Base-by-base conservation (phyloP, 1,140 invertebrate genomes). In the Drosophila parvula region DNA sequence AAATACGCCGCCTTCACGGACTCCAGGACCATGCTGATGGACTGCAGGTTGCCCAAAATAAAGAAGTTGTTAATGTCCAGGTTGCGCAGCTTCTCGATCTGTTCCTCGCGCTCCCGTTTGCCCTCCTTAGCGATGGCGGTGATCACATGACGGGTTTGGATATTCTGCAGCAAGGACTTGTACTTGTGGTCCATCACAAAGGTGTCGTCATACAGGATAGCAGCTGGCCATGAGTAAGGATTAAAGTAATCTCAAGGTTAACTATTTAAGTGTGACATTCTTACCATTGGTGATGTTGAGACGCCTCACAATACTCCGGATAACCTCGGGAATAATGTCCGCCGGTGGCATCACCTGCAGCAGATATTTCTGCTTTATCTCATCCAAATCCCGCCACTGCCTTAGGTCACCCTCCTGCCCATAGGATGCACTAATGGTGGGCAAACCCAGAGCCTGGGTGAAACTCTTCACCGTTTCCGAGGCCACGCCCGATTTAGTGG, bases 121-220 rank as follows among this genome's bases (percentile, higher is more conserved):
- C 93, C 43, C 92, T 93, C 85, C 91, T 92, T 90, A 90, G 93
- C 92, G 92, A 95, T 94, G 16, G 94, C 93, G 1, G 95, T 94
- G 27, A 97, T 97, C 1, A 97, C 95, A 88, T 98, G 97, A 3
- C 97, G 93, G 0, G 97, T 97, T 16, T 97, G 96, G 30, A 98
- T 95, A 92, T 98, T 98, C 89, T 97, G 94, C 12, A 98, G 92
- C 2, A 98, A 92, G 8, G 96, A 96, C 92, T 97, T 97, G 92
- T 97, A 98, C 92, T 98, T 98, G 92, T 98, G 96, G 78, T 97
- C 96, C 96, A 98, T 97, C 1, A 96, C 95, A 83, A 98, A 98
- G 27, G 95, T 95, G 11, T 96, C 94, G 82, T 98, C 97, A 91
- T 97, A 98, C 8, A 98, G 93, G 45, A 98, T 96, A 4, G 96